Conservation (phyloP, 2,888 invertebrate genomes). For the Chalcis sispes region DNA sequence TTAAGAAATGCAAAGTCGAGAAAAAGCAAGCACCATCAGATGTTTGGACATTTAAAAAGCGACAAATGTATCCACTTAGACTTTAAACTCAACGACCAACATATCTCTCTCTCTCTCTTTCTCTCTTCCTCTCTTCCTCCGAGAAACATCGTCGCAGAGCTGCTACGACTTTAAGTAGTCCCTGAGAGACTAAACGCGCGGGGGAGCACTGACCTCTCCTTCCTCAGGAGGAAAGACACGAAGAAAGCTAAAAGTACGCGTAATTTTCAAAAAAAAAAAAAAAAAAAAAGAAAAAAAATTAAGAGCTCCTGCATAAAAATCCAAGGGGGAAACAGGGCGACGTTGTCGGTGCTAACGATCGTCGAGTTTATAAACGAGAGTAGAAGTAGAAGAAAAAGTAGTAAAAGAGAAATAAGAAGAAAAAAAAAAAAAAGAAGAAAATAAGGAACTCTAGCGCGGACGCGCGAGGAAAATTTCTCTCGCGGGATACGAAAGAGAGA, state of each 20-base stretch:
- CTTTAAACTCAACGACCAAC: no score
- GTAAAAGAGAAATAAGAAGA: neutral
- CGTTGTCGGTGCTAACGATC: constrained; percentile 29
- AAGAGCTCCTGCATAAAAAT: no score
- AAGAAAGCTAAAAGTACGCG: constrained; percentile 21
- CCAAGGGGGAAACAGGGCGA: neutral
- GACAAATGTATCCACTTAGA: neutral
- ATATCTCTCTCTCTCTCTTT: neutral
- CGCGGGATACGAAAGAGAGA: constrained; percentile 13
- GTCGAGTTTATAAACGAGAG: neutral
- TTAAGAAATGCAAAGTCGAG: no score
- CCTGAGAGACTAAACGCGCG: no score
- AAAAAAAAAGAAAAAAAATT: neutral
- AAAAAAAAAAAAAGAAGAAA: constrained; percentile 12
- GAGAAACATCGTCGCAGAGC: neutral
- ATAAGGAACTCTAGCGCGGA: no score
- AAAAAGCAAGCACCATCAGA: no score
- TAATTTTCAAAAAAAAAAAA: constrained; percentile 39
- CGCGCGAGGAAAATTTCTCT: constrained; percentile 25
- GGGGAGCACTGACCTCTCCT: neutral
- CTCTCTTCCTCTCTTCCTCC: neutral
- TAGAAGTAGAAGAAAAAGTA: neutral
- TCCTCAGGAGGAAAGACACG: no score
- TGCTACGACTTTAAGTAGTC: no score
- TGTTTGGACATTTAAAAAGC: neutral